Percentiles rank a stretch among this genome's conserved stretches.
phyloP scores from a whole-genome alignment of 1,140 invertebrate species.

The Bombus huntii region DNA sequence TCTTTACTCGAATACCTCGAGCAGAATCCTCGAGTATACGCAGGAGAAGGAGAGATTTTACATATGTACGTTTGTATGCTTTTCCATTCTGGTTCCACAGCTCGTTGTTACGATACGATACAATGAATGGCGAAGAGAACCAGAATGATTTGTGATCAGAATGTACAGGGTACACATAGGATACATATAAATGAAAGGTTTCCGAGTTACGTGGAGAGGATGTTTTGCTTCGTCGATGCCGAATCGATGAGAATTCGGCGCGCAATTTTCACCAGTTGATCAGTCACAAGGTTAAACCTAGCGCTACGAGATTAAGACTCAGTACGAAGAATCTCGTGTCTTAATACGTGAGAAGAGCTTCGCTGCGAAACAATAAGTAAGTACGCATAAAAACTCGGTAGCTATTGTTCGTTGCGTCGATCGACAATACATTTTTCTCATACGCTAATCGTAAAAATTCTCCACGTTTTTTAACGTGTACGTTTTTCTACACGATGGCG shows the following conservation, averaged over 20 bases:
- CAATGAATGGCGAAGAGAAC: neutral
- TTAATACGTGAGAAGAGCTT: neutral
- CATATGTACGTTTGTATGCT: neutral
- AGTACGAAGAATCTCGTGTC: conserved; percentile 13
- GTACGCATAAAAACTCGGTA: neutral
- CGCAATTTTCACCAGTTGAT: conserved; percentile 20
- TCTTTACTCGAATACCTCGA: no score
- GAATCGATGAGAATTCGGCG: conserved; percentile 18
- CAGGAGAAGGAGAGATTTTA: neutral
- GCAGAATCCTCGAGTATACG: neutral
- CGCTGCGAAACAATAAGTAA: conserved; percentile 16
- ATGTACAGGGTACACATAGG: neutral
- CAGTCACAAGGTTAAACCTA: conserved; percentile 53
- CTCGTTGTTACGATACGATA: neutral
- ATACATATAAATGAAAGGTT: conserved; percentile 16
- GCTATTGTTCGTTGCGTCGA: neutral
- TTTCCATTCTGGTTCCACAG: neutral
- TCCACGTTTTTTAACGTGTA: neutral
- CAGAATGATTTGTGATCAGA: neutral
- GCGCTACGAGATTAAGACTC: conserved; percentile 20
- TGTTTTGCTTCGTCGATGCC: conserved; percentile 25
- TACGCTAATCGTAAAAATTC: no score
- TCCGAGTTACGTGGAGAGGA: neutral
- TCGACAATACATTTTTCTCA: neutral
- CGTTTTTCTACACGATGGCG: no score